Percentiles rank a stretch among this genome's conserved stretches.
These are phyloP conservation scores for Dryocosmus kuriphilus DNA, from an alignment of 2,888 invertebrate genomes.

Conservation along the genomic window DNA sequence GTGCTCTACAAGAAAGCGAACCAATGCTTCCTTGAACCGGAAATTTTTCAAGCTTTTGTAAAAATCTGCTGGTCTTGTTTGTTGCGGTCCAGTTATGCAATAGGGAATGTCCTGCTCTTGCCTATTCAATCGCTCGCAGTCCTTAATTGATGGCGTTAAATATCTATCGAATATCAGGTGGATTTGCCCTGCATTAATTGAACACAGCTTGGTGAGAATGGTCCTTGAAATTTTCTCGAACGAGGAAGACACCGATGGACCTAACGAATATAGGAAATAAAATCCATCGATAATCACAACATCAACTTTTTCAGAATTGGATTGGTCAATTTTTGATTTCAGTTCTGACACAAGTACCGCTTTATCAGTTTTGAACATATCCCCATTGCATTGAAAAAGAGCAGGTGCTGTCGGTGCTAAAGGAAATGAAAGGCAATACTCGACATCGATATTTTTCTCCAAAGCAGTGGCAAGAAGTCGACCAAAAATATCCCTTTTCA, in stretches of 20 bases:
- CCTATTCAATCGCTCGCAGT: slow-evolving; percentile 45
- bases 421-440: slow-evolving; percentile 64
- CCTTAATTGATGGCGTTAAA: slow-evolving; percentile 49
- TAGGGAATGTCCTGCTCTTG: slow-evolving; percentile 4
- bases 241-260: slow-evolving; percentile 59
- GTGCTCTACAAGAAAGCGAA: no score
- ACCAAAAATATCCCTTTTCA: slow-evolving; percentile 65
- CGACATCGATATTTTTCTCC: slow-evolving; percentile 65
- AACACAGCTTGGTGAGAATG: slow-evolving; percentile 64
- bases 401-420: slow-evolving; percentile 52
- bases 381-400: slow-evolving; percentile 45
- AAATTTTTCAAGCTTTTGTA: neutral
- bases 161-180: slow-evolving; percentile 68
- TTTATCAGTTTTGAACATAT: slow-evolving; percentile 49
- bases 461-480: slow-evolving; percentile 63
- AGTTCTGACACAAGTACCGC: slow-evolving; percentile 34
- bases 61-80: slow-evolving; percentile 10
- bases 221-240: slow-evolving; percentile 64
- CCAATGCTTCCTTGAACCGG: neutral
- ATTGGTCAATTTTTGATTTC: neutral
- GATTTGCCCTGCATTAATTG: slow-evolving; percentile 58
- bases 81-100: slow-evolving; percentile 33
- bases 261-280: slow-evolving; percentile 60
- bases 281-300: slow-evolving; percentile 64
- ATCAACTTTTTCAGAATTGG: slow-evolving; percentile 26